A percentile compares a stretch with the other conserved stretches of the same genome.
These are phyloP conservation scores for Actinostola sp. DNA, from an alignment of 92 coral and sea anemone genomes.

Conservation along the genomic window DNA sequence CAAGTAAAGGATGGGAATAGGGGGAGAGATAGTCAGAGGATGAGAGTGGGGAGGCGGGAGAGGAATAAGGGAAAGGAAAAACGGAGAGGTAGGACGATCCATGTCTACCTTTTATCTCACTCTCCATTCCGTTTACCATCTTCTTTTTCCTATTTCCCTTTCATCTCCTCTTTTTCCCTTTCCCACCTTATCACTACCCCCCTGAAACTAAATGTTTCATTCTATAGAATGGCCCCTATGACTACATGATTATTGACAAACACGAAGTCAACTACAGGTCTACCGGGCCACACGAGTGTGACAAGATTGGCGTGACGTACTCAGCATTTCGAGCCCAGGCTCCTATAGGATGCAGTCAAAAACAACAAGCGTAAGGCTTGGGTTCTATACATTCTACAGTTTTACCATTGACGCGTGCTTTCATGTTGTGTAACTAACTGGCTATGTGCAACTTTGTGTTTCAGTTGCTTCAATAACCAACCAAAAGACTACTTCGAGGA, in stretches of 20 bases:
- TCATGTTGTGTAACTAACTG: too few species aligned
- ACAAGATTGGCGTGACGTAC: constrained; percentile 91
- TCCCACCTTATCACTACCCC: not conserved
- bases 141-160: too few species aligned
- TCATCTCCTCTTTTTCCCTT: too few species aligned
- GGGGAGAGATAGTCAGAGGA: too few species aligned
- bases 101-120: not conserved
- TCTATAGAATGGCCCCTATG: constrained; percentile 72
- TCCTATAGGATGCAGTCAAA: constrained; percentile 88
- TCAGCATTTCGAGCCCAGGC: constrained; percentile 88
- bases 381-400: too few species aligned
- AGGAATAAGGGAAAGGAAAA: too few species aligned
- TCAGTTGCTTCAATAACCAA: constrained; percentile 87
- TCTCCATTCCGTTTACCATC: not conserved
- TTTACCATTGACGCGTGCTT: not conserved
- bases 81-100: too few species aligned
- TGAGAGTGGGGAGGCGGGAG: too few species aligned
- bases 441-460: not conserved
- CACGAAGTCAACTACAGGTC: constrained; percentile 79
- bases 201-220: not conserved
- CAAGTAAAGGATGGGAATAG: too few species aligned
- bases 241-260: constrained; percentile 77
- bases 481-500: constrained; percentile 78
- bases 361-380: constrained; percentile 66
- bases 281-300: constrained; percentile 86